A percentile compares a stretch with the other conserved stretches of the same genome.
These are phyloP conservation scores for Myiagra hebetior DNA, from an alignment of 2,113 vertebrate species.

Conservation along the genomic window DNA sequence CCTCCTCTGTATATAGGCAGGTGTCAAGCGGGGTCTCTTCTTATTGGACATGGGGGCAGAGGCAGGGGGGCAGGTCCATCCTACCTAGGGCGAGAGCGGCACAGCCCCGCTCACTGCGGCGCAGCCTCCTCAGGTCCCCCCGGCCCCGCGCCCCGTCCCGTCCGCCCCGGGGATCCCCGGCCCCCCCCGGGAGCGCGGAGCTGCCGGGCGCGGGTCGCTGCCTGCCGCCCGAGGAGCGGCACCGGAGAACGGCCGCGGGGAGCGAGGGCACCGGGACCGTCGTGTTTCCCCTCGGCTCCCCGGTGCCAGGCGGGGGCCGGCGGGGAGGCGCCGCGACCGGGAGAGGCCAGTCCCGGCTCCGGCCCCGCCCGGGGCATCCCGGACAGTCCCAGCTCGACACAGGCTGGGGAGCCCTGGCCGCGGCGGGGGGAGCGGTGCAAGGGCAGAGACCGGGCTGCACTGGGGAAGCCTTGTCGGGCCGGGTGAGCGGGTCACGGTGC, in stretches of 20 bases:
- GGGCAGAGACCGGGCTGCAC: neutral
- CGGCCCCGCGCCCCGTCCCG: neutral
- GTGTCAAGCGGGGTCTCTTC: conserved; percentile 87
- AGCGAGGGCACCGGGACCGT: neutral
- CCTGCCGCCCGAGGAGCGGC: neutral
- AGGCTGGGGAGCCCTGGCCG: neutral
- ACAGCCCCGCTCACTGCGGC: conserved; percentile 77
- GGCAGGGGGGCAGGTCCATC: conserved; percentile 84
- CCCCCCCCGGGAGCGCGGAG: neutral
- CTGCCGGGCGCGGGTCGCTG: neutral
- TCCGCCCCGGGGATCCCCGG: neutral
- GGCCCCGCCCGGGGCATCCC: neutral
- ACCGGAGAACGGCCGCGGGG: neutral
- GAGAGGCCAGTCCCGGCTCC: neutral
- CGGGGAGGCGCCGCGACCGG: neutral
- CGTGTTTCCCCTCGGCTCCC: neutral
- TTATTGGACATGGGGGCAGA: conserved; percentile 85
- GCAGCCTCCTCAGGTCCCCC: neutral
- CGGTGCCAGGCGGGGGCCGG: neutral
- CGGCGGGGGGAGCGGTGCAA: neutral
- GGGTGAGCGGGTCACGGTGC: no score
- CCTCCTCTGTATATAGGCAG: conserved; percentile 93
- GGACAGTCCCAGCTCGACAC: neutral
- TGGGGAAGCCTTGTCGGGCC: neutral
- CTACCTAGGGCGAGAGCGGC: conserved; percentile 77